Evolutionary conservation across 1,140 invertebrate genomes (phyloP).

Genomic region (Odontomachus brunneus): DNA sequence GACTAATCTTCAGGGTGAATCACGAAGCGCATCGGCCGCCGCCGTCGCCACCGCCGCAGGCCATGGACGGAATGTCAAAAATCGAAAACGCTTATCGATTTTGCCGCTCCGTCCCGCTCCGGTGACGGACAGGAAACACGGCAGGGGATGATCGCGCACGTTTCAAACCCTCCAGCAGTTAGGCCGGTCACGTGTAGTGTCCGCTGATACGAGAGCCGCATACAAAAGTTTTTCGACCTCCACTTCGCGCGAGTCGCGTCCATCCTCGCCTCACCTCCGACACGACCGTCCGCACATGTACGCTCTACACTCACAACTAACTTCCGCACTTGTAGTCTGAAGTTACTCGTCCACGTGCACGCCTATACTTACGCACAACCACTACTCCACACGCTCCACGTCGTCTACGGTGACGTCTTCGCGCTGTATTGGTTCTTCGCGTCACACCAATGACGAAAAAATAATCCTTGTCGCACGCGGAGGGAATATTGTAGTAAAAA

Average conservation of each 20-base stretch:
- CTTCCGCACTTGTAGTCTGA: neutral
- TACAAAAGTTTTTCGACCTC: conserved; percentile 80
- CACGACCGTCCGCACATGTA: neutral
- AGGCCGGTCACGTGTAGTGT: conserved; percentile 84
- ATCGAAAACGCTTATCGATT: conserved; percentile 77
- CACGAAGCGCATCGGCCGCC: conserved; percentile 46
- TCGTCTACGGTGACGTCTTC: conserved; percentile 2
- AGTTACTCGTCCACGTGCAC: neutral
- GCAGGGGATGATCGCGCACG: conserved; percentile 57
- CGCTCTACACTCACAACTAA: neutral
- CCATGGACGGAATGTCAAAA: conserved; percentile 53
- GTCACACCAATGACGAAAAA: too few relatives aligned
- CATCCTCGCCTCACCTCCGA: conserved; percentile 41
- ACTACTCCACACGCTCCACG: neutral
- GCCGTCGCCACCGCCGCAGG: too few relatives aligned
- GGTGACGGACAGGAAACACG: conserved; percentile 25
- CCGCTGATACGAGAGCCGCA: conserved; percentile 81
- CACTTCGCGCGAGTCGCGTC: conserved; percentile 52
- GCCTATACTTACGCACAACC: neutral
- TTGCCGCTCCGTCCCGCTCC: conserved; percentile 50
- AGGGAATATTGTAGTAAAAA: too few relatives aligned
- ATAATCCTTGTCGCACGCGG: conserved; percentile 26
- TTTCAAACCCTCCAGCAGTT: conserved; percentile 80
- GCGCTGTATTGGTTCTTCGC: neutral
- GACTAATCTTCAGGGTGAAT: conserved; percentile 65